Evolutionary conservation across 2,797 vertebrate genomes (phyloP).

Genomic region (Propithecus deckenii): DNA sequence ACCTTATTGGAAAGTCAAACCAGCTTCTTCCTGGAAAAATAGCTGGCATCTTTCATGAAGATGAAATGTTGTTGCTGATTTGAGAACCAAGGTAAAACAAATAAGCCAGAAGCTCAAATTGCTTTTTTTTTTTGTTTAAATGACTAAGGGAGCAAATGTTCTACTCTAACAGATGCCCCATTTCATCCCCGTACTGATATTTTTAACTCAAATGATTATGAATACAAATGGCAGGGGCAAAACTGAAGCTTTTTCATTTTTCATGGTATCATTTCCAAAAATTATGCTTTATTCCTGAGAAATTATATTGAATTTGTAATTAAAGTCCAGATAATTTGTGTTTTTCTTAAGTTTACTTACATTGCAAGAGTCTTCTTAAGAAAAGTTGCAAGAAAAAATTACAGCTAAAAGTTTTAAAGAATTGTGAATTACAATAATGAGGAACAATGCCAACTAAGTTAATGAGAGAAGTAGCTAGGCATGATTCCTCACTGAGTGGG

Average conservation of each 20-base stretch:
- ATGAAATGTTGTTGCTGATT: neutral
- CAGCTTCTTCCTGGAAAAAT: conserved; percentile 29
- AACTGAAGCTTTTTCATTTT: neutral
- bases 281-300: neutral
- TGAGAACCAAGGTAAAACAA: neutral
- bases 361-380: neutral
- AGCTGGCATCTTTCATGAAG: conserved; percentile 5
- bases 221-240: neutral
- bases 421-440: conserved; percentile 42
- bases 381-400: conserved; percentile 1
- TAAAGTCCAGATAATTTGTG: neutral
- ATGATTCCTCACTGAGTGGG: neutral
- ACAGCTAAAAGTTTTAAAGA: conserved; percentile 35
- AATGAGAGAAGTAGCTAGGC: conserved; percentile 30
- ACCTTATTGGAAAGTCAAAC: conserved; percentile 9
- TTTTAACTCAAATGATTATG: neutral
- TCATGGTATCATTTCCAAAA: neutral
- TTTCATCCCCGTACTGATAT: neutral
- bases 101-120: neutral
- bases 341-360: conserved; percentile 22
- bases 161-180: neutral
- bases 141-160: neutral
- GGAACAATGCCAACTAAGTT: conserved; percentile 12
- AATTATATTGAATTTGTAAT: neutral
- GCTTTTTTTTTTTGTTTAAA: neutral